Evolutionary conservation across 2,113 vertebrate species (phyloP), one percentile per base, ranked within the genome.

Genomic region (Tauraco erythrolophus): DNA sequence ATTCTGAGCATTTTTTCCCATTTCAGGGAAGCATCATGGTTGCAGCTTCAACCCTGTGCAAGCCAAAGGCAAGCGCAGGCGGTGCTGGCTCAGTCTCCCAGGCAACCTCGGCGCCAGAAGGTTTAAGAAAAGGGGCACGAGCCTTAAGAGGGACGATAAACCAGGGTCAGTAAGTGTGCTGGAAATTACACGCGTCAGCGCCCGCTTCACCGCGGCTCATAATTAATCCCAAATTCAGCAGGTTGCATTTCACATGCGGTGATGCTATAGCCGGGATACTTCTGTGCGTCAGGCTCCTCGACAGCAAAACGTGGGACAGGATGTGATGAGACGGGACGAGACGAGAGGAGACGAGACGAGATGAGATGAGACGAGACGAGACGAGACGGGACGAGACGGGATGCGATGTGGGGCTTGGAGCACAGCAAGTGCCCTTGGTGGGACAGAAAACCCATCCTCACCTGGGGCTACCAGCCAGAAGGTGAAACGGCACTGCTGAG

Each of bases 31-130:
- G 50, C 50, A 37, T 33, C 11, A 2, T 1, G 3, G 70, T 72
- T 2, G 4, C 2, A 0, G 14, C 77, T 72, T 74, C 62, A 84
- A 50, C 39, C 35, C 68, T 3, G 2, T 1, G 2, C 0, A 0
- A 96, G 65, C 21, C 87, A 69, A 78, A 88, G 51, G 57, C 56
- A 86, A 86, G 71, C 4, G 25, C 51, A 69, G 84, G 82, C 2
- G 11, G 51, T 61, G 64, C 84, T 45, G 18, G 60, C 70, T 88
- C 71, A 74, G 83, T 93, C 83, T 96, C 95, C 95, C 71, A 75
- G 87, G 92, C 87, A 96, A 94, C 94, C 51, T 62, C n/a, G 0
- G 72, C 39, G 14, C 64, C 2, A 2, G 48, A 39, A 91, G 61
- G 61, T 76, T 84, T 82, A 66, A 75, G 76, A 66, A 82, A 72